Conservation (phyloP, 2,113 vertebrate genomes). For the Tetrax tetrax region DNA sequence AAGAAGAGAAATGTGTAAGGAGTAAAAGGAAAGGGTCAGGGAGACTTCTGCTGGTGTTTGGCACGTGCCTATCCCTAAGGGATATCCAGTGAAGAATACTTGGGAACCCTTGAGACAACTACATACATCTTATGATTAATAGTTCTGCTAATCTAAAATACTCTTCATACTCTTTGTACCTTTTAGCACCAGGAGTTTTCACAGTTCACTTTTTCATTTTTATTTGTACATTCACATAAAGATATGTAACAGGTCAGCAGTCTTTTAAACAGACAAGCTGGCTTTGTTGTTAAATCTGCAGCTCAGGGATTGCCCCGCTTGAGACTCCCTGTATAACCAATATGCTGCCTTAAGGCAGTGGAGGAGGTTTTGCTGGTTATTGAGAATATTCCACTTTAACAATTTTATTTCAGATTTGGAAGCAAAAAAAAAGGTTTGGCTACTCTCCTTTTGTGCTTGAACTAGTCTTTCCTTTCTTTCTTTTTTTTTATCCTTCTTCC, state of each 20-base stretch:
- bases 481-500: background rate
- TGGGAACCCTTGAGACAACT: background rate
- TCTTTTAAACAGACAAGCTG: background rate
- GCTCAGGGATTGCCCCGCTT: background rate
- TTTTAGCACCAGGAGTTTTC: background rate
- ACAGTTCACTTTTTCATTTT: background rate
- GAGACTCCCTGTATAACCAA: background rate
- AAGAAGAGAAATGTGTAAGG: background rate
- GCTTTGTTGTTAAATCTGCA: background rate
- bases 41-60: background rate
- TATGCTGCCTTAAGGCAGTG: background rate
- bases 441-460: slow-evolving; percentile 28
- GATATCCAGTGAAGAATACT: background rate
- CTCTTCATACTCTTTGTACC: background rate
- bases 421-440: slow-evolving; percentile 38
- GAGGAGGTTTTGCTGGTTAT: background rate
- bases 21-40: background rate
- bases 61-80: background rate
- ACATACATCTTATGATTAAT: background rate
- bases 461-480: background rate
- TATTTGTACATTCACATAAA: background rate
- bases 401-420: slow-evolving; percentile 44
- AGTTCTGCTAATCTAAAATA: background rate
- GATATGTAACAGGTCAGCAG: background rate
- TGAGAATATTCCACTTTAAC: slow-evolving; percentile 21